Base-by-base conservation (phyloP, 2,113 vertebrate genomes). In the Leptobrachium ailaonicum region DNA sequence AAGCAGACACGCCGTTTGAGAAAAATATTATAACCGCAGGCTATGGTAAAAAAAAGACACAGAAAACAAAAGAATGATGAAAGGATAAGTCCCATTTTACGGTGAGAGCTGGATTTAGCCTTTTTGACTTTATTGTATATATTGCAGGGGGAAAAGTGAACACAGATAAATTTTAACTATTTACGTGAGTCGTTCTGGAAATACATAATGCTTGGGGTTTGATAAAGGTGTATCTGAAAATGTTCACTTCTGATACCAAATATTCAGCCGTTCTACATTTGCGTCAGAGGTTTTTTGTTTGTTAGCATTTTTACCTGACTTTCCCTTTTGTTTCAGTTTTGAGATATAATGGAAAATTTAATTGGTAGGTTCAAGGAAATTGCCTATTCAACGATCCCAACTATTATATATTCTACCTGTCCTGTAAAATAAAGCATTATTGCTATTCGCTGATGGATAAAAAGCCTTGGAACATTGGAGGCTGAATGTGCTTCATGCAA, bases 1-100 rank as follows among this genome's bases (percentile, higher is more conserved):
- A 71, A 45, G 54, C 8, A 71, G 32, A 71, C 1, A 71, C n/a
- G 14, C 70, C 68, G 50, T 60, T 69, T 50, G 2, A 44, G 44
- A 54, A 78, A 77, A 82, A 74, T 88, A 83, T 86, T 85, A 77
- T 85, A 86, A 86, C 85, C 83, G 60, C 1, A 1, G 68, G 80
- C 84, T 78, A 14, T 60, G 79, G 80, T 66, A 83, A 82, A 84
- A 70, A 77, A 85, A 87, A 87, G 83, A 71, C 40, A 20, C 14
- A 84, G 81, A 83, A 32, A 84, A 85, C 86, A 69, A 68, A 82
- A 70, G 80, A 58, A 13, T 20, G 45, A 41, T 63, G 77, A 54
- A 69, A 76, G 82, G n/a, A 83, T 80, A 85, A 76, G 79, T 76
- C 81, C 83, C 76, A 75, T 82, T 79, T 85, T 84, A 71, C 75